Conservation (phyloP, 1,140 invertebrate species). For the Pseudomyrmex gracilis region DNA sequence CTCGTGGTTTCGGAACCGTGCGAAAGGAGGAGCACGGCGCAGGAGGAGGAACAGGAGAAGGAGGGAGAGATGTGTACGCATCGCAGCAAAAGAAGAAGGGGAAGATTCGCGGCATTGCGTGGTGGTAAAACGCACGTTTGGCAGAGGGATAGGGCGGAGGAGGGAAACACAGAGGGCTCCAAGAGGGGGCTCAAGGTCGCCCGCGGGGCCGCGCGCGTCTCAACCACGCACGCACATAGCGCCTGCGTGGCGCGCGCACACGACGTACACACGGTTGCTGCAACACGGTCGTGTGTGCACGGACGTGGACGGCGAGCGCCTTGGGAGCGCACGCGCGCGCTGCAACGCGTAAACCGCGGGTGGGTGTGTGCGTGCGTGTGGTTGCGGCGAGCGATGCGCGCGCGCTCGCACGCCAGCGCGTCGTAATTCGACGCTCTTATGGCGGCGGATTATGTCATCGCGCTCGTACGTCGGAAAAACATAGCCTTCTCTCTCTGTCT, state of each 20-base stretch:
- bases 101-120: constrained; percentile 51
- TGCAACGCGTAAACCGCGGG: constrained; percentile 62
- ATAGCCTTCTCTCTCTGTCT: constrained; percentile 33
- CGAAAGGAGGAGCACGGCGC: constrained; percentile 43
- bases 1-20: constrained; percentile 61
- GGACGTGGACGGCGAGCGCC: background rate
- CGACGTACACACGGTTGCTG: constrained; percentile 36
- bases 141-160: constrained; percentile 41
- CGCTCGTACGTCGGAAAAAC: constrained; percentile 33
- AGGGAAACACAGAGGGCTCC: constrained; percentile 11
- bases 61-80: constrained; percentile 56
- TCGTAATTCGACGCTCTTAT: constrained; percentile 70
- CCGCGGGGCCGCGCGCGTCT: constrained; percentile 81
- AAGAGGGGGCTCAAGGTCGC: constrained; percentile 81
- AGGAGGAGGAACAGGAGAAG: constrained; percentile 61
- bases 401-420: constrained; percentile 12
- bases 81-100: constrained; percentile 43
- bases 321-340: constrained; percentile 49
- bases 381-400: background rate
- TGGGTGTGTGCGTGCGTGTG: background rate
- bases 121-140: constrained; percentile 33
- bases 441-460: constrained; percentile 73
- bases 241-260: constrained; percentile 49
- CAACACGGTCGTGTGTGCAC: constrained; percentile 70
- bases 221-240: constrained; percentile 73